Percentiles rank a stretch among this genome's conserved stretches.
Conservation (phyloP, 2,797 vertebrate genomes). For the Xenops minutus region DNA sequence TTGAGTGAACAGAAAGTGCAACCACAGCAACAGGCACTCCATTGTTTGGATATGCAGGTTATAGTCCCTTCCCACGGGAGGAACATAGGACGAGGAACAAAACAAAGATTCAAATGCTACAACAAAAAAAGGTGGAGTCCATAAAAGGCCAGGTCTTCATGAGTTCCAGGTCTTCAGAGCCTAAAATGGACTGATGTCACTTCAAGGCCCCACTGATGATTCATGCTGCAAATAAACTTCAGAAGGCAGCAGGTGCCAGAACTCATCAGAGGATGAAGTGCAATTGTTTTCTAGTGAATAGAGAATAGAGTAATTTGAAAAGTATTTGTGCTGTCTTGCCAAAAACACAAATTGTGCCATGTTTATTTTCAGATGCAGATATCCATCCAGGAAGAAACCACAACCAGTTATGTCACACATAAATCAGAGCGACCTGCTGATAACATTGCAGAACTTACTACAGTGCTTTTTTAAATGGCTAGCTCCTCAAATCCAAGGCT, state of each 20-base stretch:
- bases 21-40: background rate
- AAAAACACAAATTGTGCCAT: constrained; percentile 34
- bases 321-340: constrained; percentile 45
- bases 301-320: constrained; percentile 56
- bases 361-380: constrained; percentile 36
- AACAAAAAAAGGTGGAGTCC: constrained; percentile 21
- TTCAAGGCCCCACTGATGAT: background rate
- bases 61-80: background rate
- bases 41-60: rapidly evolving
- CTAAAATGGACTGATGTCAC: constrained; percentile 22
- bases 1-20: background rate
- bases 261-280: background rate
- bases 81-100: rapidly evolving
- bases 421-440: constrained; percentile 19
- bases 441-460: background rate
- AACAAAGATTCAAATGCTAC: background rate
- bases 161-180: background rate
- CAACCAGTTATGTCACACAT: background rate
- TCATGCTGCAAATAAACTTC: constrained; percentile 38
- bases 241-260: constrained; percentile 49
- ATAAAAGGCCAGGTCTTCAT: constrained; percentile 18
- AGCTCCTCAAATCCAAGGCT: background rate
- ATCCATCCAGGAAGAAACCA: background rate
- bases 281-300: constrained; percentile 49
- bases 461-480: background rate